Conservation (phyloP, 2,888 invertebrate genomes). For the Thymelicus acteon region DNA sequence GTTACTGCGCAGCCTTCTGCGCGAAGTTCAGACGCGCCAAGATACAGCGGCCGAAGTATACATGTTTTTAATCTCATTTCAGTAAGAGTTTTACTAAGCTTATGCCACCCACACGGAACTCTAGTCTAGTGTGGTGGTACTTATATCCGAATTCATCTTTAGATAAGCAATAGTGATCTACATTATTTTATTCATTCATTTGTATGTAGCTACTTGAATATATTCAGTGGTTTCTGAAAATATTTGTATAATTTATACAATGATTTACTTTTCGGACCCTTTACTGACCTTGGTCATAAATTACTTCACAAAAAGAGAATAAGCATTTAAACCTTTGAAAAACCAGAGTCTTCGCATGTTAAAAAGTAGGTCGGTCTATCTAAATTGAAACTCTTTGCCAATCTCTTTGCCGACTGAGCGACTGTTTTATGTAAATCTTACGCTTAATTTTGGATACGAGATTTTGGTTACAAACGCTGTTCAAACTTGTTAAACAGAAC, state of each 20-base stretch:
- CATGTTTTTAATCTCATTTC: no score
- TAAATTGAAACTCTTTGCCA: slow-evolving; percentile 30
- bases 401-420: slow-evolving; percentile 21
- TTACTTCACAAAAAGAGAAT: slow-evolving; percentile 7
- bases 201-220: background rate
- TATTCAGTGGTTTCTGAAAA: background rate
- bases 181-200: no score
- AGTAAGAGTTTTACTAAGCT: no score
- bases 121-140: no score
- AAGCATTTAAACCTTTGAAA: slow-evolving; percentile 14
- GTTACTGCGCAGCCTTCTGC: no score
- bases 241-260: slow-evolving; percentile 6
- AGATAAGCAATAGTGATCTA: no score
- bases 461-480: slow-evolving; percentile 16
- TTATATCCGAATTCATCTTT: no score
- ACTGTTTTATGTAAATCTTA: slow-evolving; percentile 35
- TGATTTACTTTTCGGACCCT: background rate
- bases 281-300: slow-evolving; percentile 12
- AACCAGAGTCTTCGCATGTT: slow-evolving; percentile 20
- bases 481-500: slow-evolving; percentile 18
- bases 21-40: no score
- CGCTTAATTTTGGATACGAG: slow-evolving; percentile 27
- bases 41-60: no score
- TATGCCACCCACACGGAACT: no score
- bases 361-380: slow-evolving; percentile 13